Percentiles rank a stretch among this genome's conserved stretches.
These are phyloP conservation scores for Ypsolopha sequella DNA, from an alignment of 2,888 invertebrate species.

Conservation along the genomic window DNA sequence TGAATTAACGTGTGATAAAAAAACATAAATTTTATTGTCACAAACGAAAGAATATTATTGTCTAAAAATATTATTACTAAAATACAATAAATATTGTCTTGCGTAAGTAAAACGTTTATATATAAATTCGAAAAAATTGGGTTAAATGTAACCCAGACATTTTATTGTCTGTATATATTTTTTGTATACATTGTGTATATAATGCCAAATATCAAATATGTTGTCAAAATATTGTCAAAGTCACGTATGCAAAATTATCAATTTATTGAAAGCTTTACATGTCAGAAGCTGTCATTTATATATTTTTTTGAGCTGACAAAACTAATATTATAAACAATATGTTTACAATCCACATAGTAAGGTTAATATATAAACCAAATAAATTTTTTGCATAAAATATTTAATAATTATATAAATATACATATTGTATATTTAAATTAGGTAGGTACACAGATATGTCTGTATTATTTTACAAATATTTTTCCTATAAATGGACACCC, in stretches of 20 bases:
- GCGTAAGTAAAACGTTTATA: neutral
- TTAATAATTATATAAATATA: neutral
- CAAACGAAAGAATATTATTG: slow-evolving; percentile 6
- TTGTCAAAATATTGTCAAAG: neutral
- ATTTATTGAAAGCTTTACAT: too few relatives aligned
- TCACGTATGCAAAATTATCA: slow-evolving; percentile 27
- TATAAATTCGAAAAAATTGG: neutral
- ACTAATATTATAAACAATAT: too few relatives aligned
- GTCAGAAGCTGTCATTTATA: too few relatives aligned
- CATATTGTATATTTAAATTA: slow-evolving; percentile 11
- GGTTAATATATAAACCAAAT: neutral
- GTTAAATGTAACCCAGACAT: neutral
- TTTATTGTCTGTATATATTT: neutral
- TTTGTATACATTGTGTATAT: neutral
- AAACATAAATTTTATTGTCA: neutral
- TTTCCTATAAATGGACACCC: slow-evolving; percentile 24
- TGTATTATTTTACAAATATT: slow-evolving; percentile 9
- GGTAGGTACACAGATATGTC: slow-evolving; percentile 14
- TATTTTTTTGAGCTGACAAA: too few relatives aligned
- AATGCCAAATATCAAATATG: neutral
- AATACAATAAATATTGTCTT: neutral
- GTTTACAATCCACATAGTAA: too few relatives aligned
- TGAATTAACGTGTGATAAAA: neutral
- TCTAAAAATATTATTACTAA: slow-evolving; percentile 5
- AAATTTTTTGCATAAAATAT: neutral